These are phyloP conservation scores for Aphelenchoides besseyi DNA, from an alignment of 1,140 invertebrate genomes.

Conservation along the genomic window DNA sequence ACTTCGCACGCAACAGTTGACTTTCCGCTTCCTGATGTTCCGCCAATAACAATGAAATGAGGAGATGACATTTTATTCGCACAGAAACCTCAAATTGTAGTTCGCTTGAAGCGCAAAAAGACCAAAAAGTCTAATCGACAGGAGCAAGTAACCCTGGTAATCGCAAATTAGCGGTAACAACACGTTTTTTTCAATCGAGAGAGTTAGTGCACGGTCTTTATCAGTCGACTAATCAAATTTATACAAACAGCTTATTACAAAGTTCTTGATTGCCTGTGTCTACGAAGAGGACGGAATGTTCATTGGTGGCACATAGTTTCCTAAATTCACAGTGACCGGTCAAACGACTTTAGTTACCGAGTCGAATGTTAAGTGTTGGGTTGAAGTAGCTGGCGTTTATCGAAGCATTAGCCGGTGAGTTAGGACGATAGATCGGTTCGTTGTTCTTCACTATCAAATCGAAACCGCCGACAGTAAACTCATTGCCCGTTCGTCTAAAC, in stretches of 20 bases:
- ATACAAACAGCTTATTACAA: constrained; percentile 15
- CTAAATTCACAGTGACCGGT: constrained; percentile 3
- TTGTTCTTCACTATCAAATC: constrained; percentile 49
- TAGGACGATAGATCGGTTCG: constrained; percentile 33
- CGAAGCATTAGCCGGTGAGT: constrained; percentile 36
- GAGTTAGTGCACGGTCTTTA: not conserved
- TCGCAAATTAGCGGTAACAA: not conserved
- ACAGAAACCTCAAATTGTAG: not conserved
- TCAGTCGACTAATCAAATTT: not conserved
- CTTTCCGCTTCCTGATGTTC: not conserved
- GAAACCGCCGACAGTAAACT: constrained; percentile 49
- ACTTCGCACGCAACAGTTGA: constrained; percentile 1
- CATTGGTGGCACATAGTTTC: constrained; percentile 22
- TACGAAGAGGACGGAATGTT: not conserved
- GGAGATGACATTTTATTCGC: not conserved
- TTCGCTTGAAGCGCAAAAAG: too few relatives aligned
- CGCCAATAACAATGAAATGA: not conserved
- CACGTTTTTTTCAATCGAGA: not conserved
- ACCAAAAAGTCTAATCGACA: not conserved
- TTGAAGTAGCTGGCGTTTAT: constrained; percentile 32
- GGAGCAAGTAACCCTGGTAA: too few relatives aligned
- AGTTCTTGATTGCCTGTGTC: not conserved
- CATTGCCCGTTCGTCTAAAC: constrained; percentile 44
- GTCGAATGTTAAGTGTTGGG: constrained; percentile 44
- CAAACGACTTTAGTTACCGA: constrained; percentile 33